Evolutionary conservation across 1,140 invertebrate species (phyloP), one percentile per base, ranked within the genome.

Genomic region (Drosophila sproati): DNA sequence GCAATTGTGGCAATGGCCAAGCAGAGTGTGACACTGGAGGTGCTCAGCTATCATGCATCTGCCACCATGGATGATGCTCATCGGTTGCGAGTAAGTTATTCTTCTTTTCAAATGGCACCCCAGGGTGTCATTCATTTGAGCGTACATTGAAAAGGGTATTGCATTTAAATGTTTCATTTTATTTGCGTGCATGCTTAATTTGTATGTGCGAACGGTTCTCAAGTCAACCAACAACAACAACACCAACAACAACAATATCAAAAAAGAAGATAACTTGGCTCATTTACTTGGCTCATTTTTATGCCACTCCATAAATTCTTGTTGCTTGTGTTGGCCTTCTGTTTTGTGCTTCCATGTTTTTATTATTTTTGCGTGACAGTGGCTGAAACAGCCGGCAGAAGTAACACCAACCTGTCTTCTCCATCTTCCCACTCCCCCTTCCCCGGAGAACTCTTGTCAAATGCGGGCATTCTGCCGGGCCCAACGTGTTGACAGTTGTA

Each of bases 11-110:
- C 97, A 1, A 98, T 98, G 95, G 98, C 98, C 55, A 99, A 98
- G 93, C 98, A 98, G 93, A 97, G 96, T 83, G 98, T 99, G 28
- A 98, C 98, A 1, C 93, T 99, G 56, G 98, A 99, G 93, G 97
- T 98, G 69, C 94, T 99, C 77, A 98, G 98, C 92, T 99, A 99
- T 93, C 98, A 99, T 93, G 98, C 98, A 10, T 97, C 97, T 2
- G 98, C 98, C 39, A 96, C 97, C 60, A 92, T 96, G 62, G 97
- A 98, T 86, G 98, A 98, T 93, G 97, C 97, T 8, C 94, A 96
- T 91, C 94, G 95, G 92, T 93, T 98, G 90, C 95, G 95, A 93
- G 97, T 98, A 94, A 95, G 95, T 93, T 62, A 60, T n/a, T 43
- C 3, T 43, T 43, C 39, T 43, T 41, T 66, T 69, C 51, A 63